These are phyloP conservation scores for Oligia latruncula DNA, from an alignment of 2,888 invertebrate species.

Conservation along the genomic window DNA sequence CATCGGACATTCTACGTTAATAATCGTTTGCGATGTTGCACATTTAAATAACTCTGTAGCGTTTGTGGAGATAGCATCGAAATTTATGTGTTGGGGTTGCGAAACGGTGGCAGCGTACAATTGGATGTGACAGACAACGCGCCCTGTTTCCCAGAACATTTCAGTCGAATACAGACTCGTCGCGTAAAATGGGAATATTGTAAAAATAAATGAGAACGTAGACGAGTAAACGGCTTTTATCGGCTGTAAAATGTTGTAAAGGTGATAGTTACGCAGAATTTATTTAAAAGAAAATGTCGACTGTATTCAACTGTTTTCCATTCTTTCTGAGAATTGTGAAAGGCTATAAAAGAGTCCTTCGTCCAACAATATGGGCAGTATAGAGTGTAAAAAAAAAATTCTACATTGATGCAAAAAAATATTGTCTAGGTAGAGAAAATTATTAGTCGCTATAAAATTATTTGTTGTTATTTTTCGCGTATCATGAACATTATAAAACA, in stretches of 20 bases:
- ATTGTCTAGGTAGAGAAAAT: not conserved
- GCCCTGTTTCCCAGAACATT: slow-evolving; percentile 74
- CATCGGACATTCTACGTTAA: slow-evolving; percentile 68
- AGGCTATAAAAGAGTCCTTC: slow-evolving; percentile 41
- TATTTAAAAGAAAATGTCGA: slow-evolving; percentile 52
- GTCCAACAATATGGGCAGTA: not conserved
- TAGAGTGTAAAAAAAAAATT: not conserved
- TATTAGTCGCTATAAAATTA: not conserved
- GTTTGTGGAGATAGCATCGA: slow-evolving; percentile 78
- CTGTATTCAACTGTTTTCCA: slow-evolving; percentile 41
- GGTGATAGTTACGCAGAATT: slow-evolving; percentile 62
- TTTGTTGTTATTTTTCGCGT: too few relatives aligned
- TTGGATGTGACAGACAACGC: slow-evolving; percentile 81
- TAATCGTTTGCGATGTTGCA: slow-evolving; percentile 75
- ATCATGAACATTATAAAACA: too few relatives aligned
- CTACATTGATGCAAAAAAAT: not conserved
- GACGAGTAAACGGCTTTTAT: slow-evolving; percentile 57
- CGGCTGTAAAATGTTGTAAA: slow-evolving; percentile 53
- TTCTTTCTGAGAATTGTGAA: slow-evolving; percentile 32
- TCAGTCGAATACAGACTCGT: slow-evolving; percentile 70
- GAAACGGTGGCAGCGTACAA: slow-evolving; percentile 75
- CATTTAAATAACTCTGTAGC: slow-evolving; percentile 77
- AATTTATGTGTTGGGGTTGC: slow-evolving; percentile 80
- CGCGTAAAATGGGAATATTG: slow-evolving; percentile 71
- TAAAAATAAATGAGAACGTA: slow-evolving; percentile 69